Conservation (phyloP, 2,888 invertebrate species). For the Andrena flavipes region DNA sequence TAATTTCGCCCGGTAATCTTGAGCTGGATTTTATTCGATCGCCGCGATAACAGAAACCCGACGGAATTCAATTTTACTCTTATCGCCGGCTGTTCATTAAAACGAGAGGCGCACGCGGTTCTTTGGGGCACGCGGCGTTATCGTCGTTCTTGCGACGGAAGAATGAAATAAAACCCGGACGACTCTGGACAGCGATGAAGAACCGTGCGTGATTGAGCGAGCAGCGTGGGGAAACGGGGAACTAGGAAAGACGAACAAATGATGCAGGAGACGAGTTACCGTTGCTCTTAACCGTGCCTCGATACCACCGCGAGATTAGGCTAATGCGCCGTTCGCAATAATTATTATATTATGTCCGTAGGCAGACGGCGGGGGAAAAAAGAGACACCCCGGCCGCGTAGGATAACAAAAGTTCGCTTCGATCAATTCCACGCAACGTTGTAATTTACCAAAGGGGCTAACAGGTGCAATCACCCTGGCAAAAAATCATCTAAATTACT, state of each 20-base stretch:
- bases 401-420: neutral
- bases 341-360: conserved; percentile 64
- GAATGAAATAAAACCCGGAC: conserved; percentile 28
- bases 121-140: neutral
- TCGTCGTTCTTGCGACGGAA: neutral
- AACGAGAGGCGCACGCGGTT: neutral
- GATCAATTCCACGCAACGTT: conserved; percentile 21
- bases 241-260: conserved; percentile 42
- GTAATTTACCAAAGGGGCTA: neutral
- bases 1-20: conserved; percentile 38
- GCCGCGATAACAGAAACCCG: neutral
- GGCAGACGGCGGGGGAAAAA: neutral
- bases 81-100: conserved; percentile 15
- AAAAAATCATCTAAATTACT: neutral
- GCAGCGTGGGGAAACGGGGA: conserved; percentile 3
- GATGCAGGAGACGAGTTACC: conserved; percentile 74
- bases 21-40: conserved; percentile 35
- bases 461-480: neutral
- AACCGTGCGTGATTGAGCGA: conserved; percentile 5
- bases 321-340: conserved; percentile 73
- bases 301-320: conserved; percentile 76
- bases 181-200: conserved; percentile 1
- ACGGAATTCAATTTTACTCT: conserved; percentile 53
- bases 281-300: conserved; percentile 76
- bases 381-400: neutral